Conservation (phyloP, 2,888 invertebrate species). For the Ophion costatus region DNA sequence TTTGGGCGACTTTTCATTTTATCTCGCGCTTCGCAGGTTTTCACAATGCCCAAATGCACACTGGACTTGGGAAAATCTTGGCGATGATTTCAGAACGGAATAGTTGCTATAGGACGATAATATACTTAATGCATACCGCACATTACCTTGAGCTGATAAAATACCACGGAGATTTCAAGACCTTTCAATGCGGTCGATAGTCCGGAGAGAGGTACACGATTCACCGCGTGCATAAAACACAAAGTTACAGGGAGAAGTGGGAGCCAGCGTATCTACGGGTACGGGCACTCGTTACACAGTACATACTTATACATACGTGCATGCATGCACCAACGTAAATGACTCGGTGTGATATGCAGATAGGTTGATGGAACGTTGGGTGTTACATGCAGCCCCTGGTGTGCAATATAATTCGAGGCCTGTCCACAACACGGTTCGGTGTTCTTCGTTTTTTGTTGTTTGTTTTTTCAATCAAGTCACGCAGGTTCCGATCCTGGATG, state of each 20-base stretch:
- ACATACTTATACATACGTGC: background rate
- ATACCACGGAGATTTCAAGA: slow-evolving; percentile 1
- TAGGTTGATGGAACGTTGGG: slow-evolving; percentile 17
- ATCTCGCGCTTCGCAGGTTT: background rate
- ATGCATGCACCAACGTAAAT: slow-evolving; percentile 57
- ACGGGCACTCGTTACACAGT: slow-evolving; percentile 25
- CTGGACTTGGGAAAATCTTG: too few species aligned
- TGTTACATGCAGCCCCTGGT: background rate
- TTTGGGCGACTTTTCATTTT: slow-evolving; percentile 17
- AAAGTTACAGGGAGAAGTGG: slow-evolving; percentile 22
- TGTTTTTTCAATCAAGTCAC: slow-evolving; percentile 44
- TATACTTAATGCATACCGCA: background rate
- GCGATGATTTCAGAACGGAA: background rate
- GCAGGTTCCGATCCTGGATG: slow-evolving; percentile 25
- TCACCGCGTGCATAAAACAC: slow-evolving; percentile 47
- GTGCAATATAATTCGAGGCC: slow-evolving; percentile 36
- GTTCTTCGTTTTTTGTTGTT: background rate
- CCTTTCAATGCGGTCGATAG: slow-evolving; percentile 15
- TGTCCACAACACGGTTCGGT: background rate
- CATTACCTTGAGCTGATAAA: background rate
- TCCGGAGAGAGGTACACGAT: slow-evolving; percentile 3
- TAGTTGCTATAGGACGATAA: background rate
- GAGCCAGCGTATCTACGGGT: slow-evolving; percentile 26
- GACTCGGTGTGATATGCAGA: slow-evolving; percentile 37
- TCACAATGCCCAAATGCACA: too few species aligned